Evolutionary conservation across 2,888 invertebrate genomes (phyloP).

Genomic region (Machimus atricapillus): DNA sequence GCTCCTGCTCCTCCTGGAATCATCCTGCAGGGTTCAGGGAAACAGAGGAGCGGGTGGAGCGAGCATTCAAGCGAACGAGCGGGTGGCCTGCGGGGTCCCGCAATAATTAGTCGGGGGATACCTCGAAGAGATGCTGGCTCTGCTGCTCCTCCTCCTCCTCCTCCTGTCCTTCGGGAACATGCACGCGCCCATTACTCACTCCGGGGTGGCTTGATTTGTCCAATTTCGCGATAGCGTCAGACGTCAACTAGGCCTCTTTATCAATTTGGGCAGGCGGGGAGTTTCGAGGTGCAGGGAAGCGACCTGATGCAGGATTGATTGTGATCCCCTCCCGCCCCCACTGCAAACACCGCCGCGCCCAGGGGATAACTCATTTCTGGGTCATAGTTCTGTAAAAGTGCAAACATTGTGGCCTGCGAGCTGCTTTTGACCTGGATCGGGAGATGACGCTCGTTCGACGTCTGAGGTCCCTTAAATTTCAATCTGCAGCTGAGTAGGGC

Average conservation of each 20-base stretch:
- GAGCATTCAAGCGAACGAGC: not conserved
- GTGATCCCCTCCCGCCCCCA: not conserved
- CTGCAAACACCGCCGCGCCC: not conserved
- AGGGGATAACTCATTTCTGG: not conserved
- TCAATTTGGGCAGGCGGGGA: not conserved
- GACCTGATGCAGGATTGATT: not conserved
- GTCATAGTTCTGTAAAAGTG: not conserved
- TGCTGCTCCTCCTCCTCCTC: not conserved
- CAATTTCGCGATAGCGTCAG: not conserved
- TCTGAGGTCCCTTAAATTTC: not conserved
- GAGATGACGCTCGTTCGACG: not conserved
- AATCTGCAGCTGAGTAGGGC: not conserved
- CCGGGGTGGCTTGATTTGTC: not conserved
- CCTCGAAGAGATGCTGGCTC: not conserved
- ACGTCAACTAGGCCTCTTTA: not conserved
- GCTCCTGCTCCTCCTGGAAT: not conserved
- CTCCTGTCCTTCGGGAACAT: not conserved
- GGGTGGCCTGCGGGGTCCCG: not conserved
- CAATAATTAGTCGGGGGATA: constrained; percentile 18
- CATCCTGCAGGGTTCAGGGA: not conserved
- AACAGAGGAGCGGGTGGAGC: not conserved
- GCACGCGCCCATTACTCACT: not conserved
- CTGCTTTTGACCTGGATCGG: not conserved
- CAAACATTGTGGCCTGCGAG: not conserved
- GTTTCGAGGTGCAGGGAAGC: not conserved